phyloP scores from a whole-genome alignment of 2,797 vertebrate species.

The Cossypha polioptera region DNA sequence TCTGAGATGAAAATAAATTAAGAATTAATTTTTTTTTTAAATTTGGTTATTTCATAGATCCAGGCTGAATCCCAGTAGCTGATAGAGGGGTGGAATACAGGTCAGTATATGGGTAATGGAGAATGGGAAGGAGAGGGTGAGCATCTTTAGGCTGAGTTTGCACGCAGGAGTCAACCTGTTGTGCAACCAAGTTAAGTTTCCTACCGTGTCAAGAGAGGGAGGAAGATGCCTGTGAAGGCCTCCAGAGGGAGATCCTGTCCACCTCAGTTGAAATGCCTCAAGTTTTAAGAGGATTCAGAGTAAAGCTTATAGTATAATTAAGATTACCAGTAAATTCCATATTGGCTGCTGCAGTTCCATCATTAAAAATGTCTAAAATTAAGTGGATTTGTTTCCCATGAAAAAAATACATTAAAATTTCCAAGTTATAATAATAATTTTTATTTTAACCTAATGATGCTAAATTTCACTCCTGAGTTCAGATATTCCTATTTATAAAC shows the following conservation, averaged over 20 bases:
- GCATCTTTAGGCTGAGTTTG: background rate
- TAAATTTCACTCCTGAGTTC: background rate
- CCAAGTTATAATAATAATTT: background rate
- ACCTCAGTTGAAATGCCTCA: background rate
- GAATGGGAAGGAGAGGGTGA: background rate
- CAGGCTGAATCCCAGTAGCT: background rate
- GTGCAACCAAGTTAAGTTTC: background rate
- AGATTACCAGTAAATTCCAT: background rate
- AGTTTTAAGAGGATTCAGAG: background rate
- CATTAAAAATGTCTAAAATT: background rate
- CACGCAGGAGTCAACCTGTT: background rate
- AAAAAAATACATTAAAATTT: background rate
- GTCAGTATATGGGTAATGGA: background rate
- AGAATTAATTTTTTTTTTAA: background rate
- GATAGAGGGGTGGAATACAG: background rate
- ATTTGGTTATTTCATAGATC: background rate
- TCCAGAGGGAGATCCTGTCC: constrained; percentile 63
- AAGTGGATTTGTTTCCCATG: background rate
- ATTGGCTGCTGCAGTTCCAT: background rate
- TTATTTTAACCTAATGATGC: background rate
- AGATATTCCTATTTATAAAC: constrained; percentile 4
- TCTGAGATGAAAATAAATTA: background rate
- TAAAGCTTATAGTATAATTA: background rate
- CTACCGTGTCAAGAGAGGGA: background rate
- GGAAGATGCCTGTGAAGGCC: constrained; percentile 43